Percentiles rank a stretch among this genome's conserved stretches.
These are phyloP conservation scores for Brachyopa scutellaris DNA, from an alignment of 2,888 invertebrate species.

Conservation along the genomic window DNA sequence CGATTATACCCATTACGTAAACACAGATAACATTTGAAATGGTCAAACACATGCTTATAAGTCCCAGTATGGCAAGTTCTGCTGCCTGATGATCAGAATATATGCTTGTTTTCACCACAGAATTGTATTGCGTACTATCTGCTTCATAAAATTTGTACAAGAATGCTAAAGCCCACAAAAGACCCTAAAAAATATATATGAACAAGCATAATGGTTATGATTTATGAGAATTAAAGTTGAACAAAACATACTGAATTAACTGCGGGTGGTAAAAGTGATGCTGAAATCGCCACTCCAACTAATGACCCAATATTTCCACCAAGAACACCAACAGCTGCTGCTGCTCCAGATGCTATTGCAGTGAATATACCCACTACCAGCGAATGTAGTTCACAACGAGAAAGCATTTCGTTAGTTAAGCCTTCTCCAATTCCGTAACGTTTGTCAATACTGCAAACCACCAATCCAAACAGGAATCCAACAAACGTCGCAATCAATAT, in stretches of 20 bases:
- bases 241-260: conserved; percentile 86
- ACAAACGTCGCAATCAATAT: conserved; percentile 86
- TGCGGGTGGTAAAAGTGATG: conserved; percentile 90
- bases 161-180: conserved; percentile 86
- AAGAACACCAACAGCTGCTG: conserved; percentile 89
- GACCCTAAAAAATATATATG: conserved; percentile 82
- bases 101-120: conserved; percentile 81
- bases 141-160: conserved; percentile 83
- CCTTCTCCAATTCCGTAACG: conserved; percentile 84
- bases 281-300: conserved; percentile 92
- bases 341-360: conserved; percentile 90
- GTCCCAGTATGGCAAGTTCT: conserved; percentile 86
- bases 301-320: conserved; percentile 90
- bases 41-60: conserved; percentile 87
- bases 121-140: conserved; percentile 81
- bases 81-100: conserved; percentile 85
- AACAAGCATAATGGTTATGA: too few species aligned
- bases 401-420: conserved; percentile 87
- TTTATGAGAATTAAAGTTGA: too few species aligned
- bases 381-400: conserved; percentile 86
- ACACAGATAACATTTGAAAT: conserved; percentile 89
- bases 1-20: conserved; percentile 86
- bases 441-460: conserved; percentile 84
- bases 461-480: conserved; percentile 87
- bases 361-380: conserved; percentile 88